Base-by-base conservation (phyloP, 2,888 invertebrate genomes). In the Mesopsocus fuscifrons region DNA sequence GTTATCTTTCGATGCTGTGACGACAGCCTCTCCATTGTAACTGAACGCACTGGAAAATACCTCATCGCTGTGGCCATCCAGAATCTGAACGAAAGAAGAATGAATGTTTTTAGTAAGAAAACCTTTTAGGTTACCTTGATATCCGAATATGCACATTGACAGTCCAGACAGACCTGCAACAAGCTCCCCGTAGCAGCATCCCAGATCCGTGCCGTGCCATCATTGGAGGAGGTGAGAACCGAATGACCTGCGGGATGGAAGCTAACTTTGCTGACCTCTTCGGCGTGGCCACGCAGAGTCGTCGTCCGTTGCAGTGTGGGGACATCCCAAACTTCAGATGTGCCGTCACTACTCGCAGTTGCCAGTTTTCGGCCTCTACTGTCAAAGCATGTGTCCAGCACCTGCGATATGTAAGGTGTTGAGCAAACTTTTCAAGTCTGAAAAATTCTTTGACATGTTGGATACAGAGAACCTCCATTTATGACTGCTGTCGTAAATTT, bases 1-100 rank as follows among this genome's bases (percentile, higher is more conserved):
- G 62, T 81, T 82, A 58, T 84, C 85, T 59, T 83, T 83, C 52
- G 80, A 79, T 1, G 81, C 83, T 15, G 85, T 85, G 50, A 84
- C 63, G 51, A 85, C 72, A 3, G 75, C 74, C 53, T 81, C 78
- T 1, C 82, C 84, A 1, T 72, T 67, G 58, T 84, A 83, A 26
- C 78, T 83, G 58, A 75, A 84, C 2, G 77, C 76, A 52, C 80
- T 80, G n/a, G 79, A 79, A 60, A 84, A 83, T 34, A 85, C 78
- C 57, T 84, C 83, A 5, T 77, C 77, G 15, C 72, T 70, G 52
- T 85, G 85, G 0, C 81, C 83, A 8, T 72, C 70, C 3, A 85
- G 63, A 9, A 77, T 70, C 64, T 84, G 83, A 21, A 72, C 66
- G 51, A 79, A 80, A 47, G 68, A 42, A 41, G n/a, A n/a, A n/a